Percentiles rank a stretch among this genome's conserved stretches.
These are phyloP conservation scores for Liopterus haemorrhoidalis DNA, from an alignment of 2,888 invertebrate genomes.

Conservation along the genomic window DNA sequence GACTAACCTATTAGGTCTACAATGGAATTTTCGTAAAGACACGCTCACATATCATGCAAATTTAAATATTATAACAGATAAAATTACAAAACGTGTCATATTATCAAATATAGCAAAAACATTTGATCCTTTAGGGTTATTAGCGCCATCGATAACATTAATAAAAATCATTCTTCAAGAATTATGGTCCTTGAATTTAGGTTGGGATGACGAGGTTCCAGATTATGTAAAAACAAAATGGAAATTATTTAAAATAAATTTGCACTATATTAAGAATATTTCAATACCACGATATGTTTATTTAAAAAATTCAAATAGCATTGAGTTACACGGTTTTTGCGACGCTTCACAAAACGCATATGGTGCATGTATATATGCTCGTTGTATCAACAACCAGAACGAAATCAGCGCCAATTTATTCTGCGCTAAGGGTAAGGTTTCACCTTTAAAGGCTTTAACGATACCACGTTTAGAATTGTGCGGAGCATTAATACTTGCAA, in stretches of 20 bases:
- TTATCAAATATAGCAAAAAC: constrained; percentile 9
- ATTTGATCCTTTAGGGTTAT: constrained; percentile 12
- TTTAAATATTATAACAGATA: constrained; percentile 7
- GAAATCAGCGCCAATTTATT: constrained; percentile 8
- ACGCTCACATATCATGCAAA: constrained; percentile 4
- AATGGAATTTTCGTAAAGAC: constrained; percentile 10
- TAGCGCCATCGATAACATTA: constrained; percentile 1
- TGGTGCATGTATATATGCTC: constrained; percentile 6
- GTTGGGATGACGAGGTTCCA: constrained; percentile 3
- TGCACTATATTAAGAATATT: constrained; percentile 7
- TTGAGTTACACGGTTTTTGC: constrained; percentile 10
- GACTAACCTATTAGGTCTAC: constrained; percentile 9
- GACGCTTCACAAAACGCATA: constrained; percentile 7
- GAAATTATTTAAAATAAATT: not conserved
- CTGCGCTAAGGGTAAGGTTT: constrained; percentile 9
- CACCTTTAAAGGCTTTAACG: constrained; percentile 6
- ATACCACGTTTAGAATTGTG: constrained; percentile 10
- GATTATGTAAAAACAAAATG: not conserved
- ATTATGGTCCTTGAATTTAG: constrained; percentile 8
- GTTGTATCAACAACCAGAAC: not conserved
- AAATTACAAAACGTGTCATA: constrained; percentile 9
- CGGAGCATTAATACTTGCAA: constrained; percentile 9
- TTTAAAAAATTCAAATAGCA: not conserved
- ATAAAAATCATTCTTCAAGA: constrained; percentile 3
- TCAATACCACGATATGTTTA: constrained; percentile 11